Conservation (phyloP, 2,113 vertebrate genomes). For the Sclerurus mexicanus region DNA sequence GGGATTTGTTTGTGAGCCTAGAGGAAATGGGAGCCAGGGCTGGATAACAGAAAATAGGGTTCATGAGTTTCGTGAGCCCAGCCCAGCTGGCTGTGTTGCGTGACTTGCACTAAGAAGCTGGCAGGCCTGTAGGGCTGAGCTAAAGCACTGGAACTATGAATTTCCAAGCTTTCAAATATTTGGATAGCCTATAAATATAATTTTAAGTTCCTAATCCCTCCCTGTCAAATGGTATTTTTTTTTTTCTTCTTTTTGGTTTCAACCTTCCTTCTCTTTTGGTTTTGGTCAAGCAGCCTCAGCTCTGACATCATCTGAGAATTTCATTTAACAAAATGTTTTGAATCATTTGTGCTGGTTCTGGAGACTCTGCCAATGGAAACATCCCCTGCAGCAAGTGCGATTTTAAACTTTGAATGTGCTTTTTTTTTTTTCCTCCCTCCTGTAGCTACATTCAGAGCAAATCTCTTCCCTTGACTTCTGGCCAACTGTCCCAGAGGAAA, state of each 20-base stretch:
- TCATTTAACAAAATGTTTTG: slow-evolving; percentile 44
- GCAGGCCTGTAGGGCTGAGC: slow-evolving; percentile 3
- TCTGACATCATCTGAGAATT: slow-evolving; percentile 53
- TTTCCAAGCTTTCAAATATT: slow-evolving; percentile 48
- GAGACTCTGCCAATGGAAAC: slow-evolving; percentile 8
- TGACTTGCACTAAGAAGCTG: slow-evolving; percentile 17
- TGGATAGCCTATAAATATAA: slow-evolving; percentile 52
- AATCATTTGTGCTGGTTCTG: slow-evolving; percentile 18
- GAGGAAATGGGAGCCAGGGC: not conserved
- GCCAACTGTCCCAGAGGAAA: not conserved
- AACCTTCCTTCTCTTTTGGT: not conserved
- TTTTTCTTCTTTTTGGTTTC: not conserved
- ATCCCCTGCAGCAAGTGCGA: slow-evolving; percentile 23
- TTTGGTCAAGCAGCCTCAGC: slow-evolving; percentile 15
- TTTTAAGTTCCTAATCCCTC: slow-evolving; percentile 50
- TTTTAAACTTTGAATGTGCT: slow-evolving; percentile 3
- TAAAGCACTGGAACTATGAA: slow-evolving; percentile 37
- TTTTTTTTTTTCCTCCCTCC: not conserved
- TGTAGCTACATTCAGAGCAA: not conserved
- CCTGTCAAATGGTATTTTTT: not conserved
- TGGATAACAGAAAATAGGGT: not conserved
- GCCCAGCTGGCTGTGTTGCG: not conserved
- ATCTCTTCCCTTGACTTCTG: not conserved
- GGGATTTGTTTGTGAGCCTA: not conserved
- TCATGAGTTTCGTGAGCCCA: not conserved